Conservation (phyloP, 2,888 invertebrate species). For the Chymomyza procnemis region DNA sequence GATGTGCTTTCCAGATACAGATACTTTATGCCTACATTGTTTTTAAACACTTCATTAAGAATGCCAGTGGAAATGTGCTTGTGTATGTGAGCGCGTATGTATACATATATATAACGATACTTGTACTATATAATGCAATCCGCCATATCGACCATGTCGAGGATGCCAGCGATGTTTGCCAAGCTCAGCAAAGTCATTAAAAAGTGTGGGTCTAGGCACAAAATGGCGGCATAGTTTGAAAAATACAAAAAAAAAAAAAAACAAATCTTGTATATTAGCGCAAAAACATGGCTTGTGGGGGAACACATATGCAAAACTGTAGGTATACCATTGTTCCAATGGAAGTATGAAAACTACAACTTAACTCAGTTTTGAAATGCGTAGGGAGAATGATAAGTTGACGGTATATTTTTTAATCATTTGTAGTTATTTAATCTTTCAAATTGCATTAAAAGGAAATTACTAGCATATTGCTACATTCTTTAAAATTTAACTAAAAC, state of each 20-base stretch:
- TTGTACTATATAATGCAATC: constrained; percentile 26
- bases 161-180: constrained; percentile 53
- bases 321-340: background rate
- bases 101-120: background rate
- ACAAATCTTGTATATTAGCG: constrained; percentile 69
- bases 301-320: background rate
- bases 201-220: constrained; percentile 69
- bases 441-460: background rate
- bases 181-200: constrained; percentile 70
- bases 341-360: background rate
- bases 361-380: background rate
- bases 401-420: too few relatives aligned
- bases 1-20: constrained; percentile 5
- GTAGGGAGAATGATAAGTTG: too few relatives aligned
- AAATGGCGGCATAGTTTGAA: constrained; percentile 22
- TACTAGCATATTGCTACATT: too few relatives aligned
- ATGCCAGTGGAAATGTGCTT: constrained; percentile 32
- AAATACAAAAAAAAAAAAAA: constrained; percentile 21
- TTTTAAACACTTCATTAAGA: constrained; percentile 71
- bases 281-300: constrained; percentile 46
- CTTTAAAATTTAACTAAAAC: too few relatives aligned
- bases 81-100: background rate
- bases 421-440: too few relatives aligned
- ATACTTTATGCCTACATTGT: constrained; percentile 47
- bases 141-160: constrained; percentile 33